Conservation (phyloP, 2,888 invertebrate species). For the Noctua fimbriata region DNA sequence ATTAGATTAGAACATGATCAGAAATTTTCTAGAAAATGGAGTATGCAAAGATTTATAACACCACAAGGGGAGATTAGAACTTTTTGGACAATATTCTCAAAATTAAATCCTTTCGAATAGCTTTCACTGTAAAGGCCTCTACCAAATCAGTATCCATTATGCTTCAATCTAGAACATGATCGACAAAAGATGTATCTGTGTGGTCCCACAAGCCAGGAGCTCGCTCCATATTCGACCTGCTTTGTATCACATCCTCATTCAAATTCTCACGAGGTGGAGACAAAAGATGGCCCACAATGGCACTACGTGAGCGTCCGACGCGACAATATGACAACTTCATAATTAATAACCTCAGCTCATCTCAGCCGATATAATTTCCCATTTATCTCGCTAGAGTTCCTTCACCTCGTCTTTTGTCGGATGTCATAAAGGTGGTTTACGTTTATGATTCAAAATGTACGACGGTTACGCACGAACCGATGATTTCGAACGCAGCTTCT, state of each 20-base stretch:
- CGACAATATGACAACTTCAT: slow-evolving; percentile 89
- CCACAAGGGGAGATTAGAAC: not conserved
- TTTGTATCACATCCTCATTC: slow-evolving; percentile 81
- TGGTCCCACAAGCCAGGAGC: slow-evolving; percentile 86
- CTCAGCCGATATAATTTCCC: slow-evolving; percentile 89
- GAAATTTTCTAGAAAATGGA: not conserved
- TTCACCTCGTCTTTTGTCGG: slow-evolving; percentile 88
- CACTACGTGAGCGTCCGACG: slow-evolving; percentile 83
- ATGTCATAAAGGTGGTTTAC: slow-evolving; percentile 84
- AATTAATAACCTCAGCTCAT: slow-evolving; percentile 90
- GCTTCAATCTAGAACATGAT: slow-evolving; percentile 57
- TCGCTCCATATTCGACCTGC: slow-evolving; percentile 77
- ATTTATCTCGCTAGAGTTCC: slow-evolving; percentile 88
- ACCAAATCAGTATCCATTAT: slow-evolving; percentile 37
- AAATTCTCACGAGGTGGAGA: slow-evolving; percentile 87
- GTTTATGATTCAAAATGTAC: slow-evolving; percentile 87
- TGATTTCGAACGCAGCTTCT: slow-evolving; percentile 78
- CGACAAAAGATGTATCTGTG: slow-evolving; percentile 76
- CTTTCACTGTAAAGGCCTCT: slow-evolving; percentile 10
- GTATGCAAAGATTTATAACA: not conserved
- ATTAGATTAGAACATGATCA: not conserved
- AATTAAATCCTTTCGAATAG: slow-evolving; percentile 6
- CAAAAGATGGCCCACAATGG: slow-evolving; percentile 84
- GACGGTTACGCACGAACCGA: slow-evolving; percentile 88
- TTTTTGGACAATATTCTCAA: slow-evolving; percentile 1